These are phyloP conservation scores for Ceratina australensis DNA, from an alignment of 1,140 invertebrate genomes.

Conservation along the genomic window DNA sequence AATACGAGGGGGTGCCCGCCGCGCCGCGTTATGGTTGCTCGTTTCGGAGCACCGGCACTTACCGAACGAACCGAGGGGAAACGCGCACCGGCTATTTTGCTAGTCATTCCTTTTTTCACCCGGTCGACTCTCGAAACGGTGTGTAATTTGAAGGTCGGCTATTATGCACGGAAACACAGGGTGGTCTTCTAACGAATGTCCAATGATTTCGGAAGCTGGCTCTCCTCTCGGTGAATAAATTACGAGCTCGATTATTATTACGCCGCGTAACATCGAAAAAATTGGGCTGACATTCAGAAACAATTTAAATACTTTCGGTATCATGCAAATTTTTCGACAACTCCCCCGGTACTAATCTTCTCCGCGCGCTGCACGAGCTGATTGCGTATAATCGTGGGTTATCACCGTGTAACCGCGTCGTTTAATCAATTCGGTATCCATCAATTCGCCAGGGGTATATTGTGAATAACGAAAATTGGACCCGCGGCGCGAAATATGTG, in stretches of 20 bases:
- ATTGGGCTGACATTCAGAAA: too few species aligned
- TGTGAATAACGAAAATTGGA: too few species aligned
- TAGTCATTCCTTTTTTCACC: slow-evolving; percentile 48
- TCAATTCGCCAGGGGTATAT: slow-evolving; percentile 9
- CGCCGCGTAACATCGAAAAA: too few species aligned
- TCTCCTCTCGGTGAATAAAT: not conserved
- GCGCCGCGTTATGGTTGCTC: slow-evolving; percentile 33
- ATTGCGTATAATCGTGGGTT: slow-evolving; percentile 3
- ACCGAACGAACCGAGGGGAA: slow-evolving; percentile 41
- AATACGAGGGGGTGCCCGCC: slow-evolving; percentile 13
- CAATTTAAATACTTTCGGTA: too few species aligned
- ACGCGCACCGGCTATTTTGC: slow-evolving; percentile 34
- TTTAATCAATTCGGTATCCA: slow-evolving; percentile 31
- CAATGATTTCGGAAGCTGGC: not conserved
- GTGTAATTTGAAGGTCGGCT: slow-evolving; percentile 46
- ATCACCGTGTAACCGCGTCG: slow-evolving; percentile 9
- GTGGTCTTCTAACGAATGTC: not conserved
- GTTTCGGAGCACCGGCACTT: slow-evolving; percentile 43
- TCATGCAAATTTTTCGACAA: too few species aligned
- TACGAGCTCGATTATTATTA: not conserved
- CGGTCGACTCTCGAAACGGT: slow-evolving; percentile 29
- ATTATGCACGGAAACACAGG: not conserved
- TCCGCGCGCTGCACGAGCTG: too few species aligned
- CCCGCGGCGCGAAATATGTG: too few species aligned
- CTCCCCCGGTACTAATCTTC: not conserved